Conservation (phyloP, 2,888 invertebrate species). For the Beris chalybata region DNA sequence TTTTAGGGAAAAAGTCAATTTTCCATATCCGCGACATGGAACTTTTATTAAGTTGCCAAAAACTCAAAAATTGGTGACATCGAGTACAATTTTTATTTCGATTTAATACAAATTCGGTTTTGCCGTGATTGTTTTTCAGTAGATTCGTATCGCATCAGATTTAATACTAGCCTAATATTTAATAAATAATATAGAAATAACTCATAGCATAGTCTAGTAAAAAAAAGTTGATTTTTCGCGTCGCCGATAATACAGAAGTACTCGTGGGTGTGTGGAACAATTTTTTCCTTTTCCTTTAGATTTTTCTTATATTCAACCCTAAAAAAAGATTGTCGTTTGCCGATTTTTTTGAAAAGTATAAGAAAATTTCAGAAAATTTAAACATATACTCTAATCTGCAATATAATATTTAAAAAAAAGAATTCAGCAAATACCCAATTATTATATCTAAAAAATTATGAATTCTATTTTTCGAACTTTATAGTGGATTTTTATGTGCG, state of each 20-base stretch:
- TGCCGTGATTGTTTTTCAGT: constrained; percentile 21
- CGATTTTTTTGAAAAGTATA: too few species aligned
- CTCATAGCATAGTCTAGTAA: too few species aligned
- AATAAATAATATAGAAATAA: neutral
- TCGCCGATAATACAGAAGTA: neutral
- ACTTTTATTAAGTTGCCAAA: constrained; percentile 45
- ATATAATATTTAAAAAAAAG: too few species aligned
- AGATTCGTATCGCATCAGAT: constrained; percentile 24
- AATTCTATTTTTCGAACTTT: too few species aligned
- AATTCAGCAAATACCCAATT: too few species aligned
- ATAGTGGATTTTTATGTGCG: too few species aligned
- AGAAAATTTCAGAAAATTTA: too few species aligned
- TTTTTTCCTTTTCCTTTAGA: too few species aligned
- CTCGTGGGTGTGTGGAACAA: neutral
- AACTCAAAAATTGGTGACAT: constrained; percentile 41
- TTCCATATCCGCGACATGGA: constrained; percentile 46
- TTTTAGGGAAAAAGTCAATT: constrained; percentile 45
- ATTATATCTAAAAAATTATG: too few species aligned
- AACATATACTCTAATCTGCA: too few species aligned
- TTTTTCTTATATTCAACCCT: too few species aligned
- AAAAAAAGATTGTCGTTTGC: too few species aligned
- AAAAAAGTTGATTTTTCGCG: neutral
- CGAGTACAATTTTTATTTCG: constrained; percentile 33
- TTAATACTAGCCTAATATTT: constrained; percentile 14
- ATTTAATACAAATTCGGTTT: constrained; percentile 33